These are phyloP conservation scores for Sylvilagus floridanus DNA, from an alignment of 2,797 vertebrate genomes.

Conservation along the genomic window DNA sequence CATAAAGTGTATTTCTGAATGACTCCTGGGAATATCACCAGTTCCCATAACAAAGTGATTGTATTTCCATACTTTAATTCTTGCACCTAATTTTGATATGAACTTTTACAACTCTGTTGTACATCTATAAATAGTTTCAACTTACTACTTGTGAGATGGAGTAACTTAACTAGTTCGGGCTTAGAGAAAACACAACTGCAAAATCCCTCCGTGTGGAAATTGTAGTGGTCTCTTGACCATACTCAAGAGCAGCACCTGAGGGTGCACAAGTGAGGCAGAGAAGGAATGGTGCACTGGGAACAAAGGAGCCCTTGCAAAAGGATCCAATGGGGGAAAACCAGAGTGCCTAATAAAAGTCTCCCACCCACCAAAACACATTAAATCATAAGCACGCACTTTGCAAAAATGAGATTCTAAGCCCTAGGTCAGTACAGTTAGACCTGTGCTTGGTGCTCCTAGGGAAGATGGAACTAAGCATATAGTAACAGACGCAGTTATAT, in stretches of 20 bases:
- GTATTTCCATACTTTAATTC: not conserved
- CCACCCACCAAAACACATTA: not conserved
- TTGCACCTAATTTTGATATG: not conserved
- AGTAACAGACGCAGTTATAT: not conserved
- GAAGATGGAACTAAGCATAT: not conserved
- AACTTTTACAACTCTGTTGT: not conserved
- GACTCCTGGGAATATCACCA: not conserved
- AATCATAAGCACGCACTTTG: not conserved
- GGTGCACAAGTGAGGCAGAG: fast-evolving
- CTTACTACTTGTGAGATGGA: not conserved
- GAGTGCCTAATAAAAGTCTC: not conserved
- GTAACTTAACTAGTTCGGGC: not conserved
- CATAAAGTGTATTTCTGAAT: not conserved
- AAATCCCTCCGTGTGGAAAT: not conserved
- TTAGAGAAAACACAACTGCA: not conserved
- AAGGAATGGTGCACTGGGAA: not conserved
- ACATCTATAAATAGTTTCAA: not conserved
- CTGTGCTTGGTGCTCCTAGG: not conserved
- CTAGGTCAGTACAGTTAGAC: not conserved
- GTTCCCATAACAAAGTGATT: not conserved
- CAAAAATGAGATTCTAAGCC: not conserved
- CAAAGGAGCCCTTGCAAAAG: not conserved
- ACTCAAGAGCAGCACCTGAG: not conserved
- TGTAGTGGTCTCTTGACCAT: not conserved
- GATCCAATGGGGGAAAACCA: no score